Base-by-base conservation (phyloP, 2,797 vertebrate genomes). In the Capromys pilorides region DNA sequence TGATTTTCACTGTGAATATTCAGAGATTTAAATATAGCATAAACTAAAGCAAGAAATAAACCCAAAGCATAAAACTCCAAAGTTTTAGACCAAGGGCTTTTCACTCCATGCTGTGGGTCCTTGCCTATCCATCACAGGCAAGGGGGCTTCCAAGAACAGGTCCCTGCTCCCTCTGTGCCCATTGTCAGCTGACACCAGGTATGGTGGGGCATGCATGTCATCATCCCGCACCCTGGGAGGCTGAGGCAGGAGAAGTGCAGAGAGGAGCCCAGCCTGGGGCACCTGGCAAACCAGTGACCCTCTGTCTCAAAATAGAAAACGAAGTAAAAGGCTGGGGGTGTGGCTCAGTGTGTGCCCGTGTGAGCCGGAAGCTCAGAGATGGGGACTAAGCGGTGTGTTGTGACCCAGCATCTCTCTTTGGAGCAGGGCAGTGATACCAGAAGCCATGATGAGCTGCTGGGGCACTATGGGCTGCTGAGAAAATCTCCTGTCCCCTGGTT, bases 1-100 rank as follows among this genome's bases (percentile, higher is more conserved):
- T 26, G 11, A 18, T 19, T 86, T 61, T 45, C 5, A 78, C 31
- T 84, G 14, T 92, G 77, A 93, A 91, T 91, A 81, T 87, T 91
- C 49, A 75, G 49, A 45, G 28, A 49, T 16, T 73, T 93, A 94
- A 84, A 73, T 78, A 6, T 64, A 78, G n/a, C 59, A 69, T 57
- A 86, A 61, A 69, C 59, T 87, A 61, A 84, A 84, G 81, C 14
- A 24, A 92, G 77, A 51, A 28, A 77, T 78, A 61, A n/a, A 64
- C 22, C 57, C 86, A 61, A 73, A 81, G 62, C 69, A 62, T 78
- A 62, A 54, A 78, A 81, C n/a, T 77, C 45, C 77, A 57, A 82
- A 36, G 16, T 83, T 83, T 92, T 93, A 90, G 73, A 49, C 2
- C 59, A 64, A 12, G 28, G 21, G 4, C 59, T 87, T 6, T 6